phyloP scores from a whole-genome alignment of 2,113 vertebrate genomes.

The Blennius ocellaris region DNA sequence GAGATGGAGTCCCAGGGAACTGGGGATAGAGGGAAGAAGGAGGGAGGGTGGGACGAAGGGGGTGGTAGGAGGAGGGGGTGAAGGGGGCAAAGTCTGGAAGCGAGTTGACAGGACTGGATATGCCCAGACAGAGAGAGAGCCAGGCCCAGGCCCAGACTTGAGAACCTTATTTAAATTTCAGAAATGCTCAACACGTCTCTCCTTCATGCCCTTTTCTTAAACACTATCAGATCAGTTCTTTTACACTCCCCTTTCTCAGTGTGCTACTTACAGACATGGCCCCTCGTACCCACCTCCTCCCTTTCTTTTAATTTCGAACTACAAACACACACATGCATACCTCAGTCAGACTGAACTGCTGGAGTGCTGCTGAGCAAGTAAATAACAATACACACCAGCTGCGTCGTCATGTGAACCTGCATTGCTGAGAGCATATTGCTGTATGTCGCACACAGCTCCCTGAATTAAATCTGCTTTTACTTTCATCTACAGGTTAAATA shows the following conservation, averaged over 20 bases:
- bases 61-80: constrained; percentile 36
- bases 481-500: neutral
- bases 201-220: constrained; percentile 41
- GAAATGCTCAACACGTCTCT: constrained; percentile 65
- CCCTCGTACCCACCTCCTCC: constrained; percentile 45
- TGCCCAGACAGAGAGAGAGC: constrained; percentile 77
- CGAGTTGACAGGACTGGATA: constrained; percentile 77
- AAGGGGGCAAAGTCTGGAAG: constrained; percentile 71
- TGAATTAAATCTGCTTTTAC: constrained; percentile 9
- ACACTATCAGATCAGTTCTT: constrained; percentile 25
- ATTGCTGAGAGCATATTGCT: constrained; percentile 29
- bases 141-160: constrained; percentile 78
- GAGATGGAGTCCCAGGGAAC: constrained; percentile 59
- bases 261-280: constrained; percentile 47
- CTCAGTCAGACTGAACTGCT: constrained; percentile 53
- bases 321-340: constrained; percentile 58
- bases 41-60: constrained; percentile 44
- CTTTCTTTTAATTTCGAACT: constrained; percentile 62
- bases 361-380: constrained; percentile 70
- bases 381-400: constrained; percentile 83
- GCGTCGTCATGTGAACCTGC: constrained; percentile 60
- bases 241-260: constrained; percentile 16
- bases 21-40: constrained; percentile 37
- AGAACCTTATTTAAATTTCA: constrained; percentile 69
- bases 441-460: constrained; percentile 42